These are phyloP conservation scores for Oreortyx pictus DNA, from an alignment of 2,797 vertebrate genomes.

Conservation along the genomic window DNA sequence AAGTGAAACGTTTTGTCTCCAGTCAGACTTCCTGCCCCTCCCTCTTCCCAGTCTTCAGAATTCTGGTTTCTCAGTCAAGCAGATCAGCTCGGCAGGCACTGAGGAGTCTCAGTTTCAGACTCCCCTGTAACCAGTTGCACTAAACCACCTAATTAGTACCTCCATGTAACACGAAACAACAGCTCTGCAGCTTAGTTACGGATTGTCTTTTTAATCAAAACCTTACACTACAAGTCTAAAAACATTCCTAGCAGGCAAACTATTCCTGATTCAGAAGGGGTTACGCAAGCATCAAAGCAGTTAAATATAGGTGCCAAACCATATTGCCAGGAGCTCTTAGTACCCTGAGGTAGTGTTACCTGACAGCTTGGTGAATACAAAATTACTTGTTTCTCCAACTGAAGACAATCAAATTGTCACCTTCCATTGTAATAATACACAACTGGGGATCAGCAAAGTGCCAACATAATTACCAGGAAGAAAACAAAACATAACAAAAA, in stretches of 20 bases:
- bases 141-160: slow-evolving; percentile 53
- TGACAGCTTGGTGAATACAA: slow-evolving; percentile 92
- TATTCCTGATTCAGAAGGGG: slow-evolving; percentile 79
- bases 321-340: slow-evolving; percentile 89
- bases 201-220: slow-evolving; percentile 75
- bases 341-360: slow-evolving; percentile 91
- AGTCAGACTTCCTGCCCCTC: background rate
- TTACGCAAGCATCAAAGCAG: slow-evolving; percentile 82
- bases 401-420: slow-evolving; percentile 97
- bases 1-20: slow-evolving; percentile 21
- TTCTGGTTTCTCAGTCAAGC: background rate
- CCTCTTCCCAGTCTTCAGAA: background rate
- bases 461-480: slow-evolving; percentile 79
- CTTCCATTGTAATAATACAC: slow-evolving; percentile 90
- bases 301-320: slow-evolving; percentile 90
- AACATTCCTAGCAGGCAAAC: slow-evolving; percentile 77
- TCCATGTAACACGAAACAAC: slow-evolving; percentile 45
- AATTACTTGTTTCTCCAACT: slow-evolving; percentile 89
- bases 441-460: slow-evolving; percentile 83
- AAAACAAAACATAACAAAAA: slow-evolving; percentile 79
- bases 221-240: slow-evolving; percentile 68
- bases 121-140: slow-evolving; percentile 40
- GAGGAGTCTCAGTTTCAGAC: slow-evolving; percentile 54
- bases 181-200: slow-evolving; percentile 65
- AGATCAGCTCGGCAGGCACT: background rate